These are phyloP conservation scores for Enteromius trimaculatus DNA, from an alignment of 2,797 vertebrate species.

Conservation along the genomic window DNA sequence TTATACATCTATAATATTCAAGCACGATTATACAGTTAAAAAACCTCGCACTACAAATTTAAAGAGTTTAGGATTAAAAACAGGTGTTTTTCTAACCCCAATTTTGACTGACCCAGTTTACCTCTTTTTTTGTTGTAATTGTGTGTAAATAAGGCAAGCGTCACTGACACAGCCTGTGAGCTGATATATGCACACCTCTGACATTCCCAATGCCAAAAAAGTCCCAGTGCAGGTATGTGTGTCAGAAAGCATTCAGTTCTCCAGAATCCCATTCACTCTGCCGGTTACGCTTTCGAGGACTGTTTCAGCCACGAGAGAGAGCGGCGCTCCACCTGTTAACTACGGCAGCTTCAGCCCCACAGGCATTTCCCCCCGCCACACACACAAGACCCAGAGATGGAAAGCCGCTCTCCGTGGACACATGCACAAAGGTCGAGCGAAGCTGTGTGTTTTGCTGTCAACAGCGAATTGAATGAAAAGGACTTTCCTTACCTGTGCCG, in stretches of 20 bases:
- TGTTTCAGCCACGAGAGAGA: conserved; percentile 36
- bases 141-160: conserved; percentile 4
- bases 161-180: conserved; percentile 17
- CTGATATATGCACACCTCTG: conserved; percentile 30
- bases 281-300: conserved; percentile 43
- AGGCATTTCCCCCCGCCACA: conserved; percentile 40
- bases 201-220: conserved; percentile 35
- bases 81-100: neutral
- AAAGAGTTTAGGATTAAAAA: conserved; percentile 23
- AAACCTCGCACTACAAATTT: neutral
- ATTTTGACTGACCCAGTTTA: neutral
- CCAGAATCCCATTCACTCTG: conserved; percentile 17
- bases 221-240: conserved; percentile 42
- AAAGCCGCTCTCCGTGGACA: conserved; percentile 31
- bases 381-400: conserved; percentile 41
- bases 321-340: conserved; percentile 61
- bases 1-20: neutral
- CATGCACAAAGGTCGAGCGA: conserved; percentile 13
- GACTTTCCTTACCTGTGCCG: conserved; percentile 68
- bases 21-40: neutral
- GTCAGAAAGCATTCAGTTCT: conserved; percentile 36
- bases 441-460: conserved; percentile 42
- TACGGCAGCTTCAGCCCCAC: conserved; percentile 34
- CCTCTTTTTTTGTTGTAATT: conserved; percentile 1
- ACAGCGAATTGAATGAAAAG: conserved; percentile 30